Evolutionary conservation across 1,140 invertebrate genomes (phyloP).

Genomic region (Sesamia nonagrioides): DNA sequence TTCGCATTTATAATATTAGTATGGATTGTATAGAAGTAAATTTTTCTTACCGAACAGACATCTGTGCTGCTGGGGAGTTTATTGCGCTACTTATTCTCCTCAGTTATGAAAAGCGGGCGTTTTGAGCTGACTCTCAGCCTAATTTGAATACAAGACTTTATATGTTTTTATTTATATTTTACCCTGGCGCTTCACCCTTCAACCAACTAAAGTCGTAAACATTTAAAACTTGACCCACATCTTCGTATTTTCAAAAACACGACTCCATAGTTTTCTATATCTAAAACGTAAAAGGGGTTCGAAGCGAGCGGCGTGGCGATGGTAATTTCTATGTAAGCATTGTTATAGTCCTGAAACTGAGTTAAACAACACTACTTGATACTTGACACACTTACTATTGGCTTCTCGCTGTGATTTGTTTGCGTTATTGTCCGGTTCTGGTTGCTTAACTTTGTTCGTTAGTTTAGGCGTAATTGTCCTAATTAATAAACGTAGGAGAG

Average conservation of each 20-base stretch:
- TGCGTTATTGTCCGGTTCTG: neutral
- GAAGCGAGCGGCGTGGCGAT: constrained; percentile 65
- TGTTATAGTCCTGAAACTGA: constrained; percentile 61
- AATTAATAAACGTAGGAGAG: neutral
- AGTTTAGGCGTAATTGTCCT: neutral
- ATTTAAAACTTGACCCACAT: too few species aligned
- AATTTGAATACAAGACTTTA: too few species aligned
- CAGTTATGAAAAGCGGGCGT: too few species aligned
- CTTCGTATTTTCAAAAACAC: neutral
- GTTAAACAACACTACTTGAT: constrained; percentile 55
- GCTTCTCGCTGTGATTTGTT: neutral
- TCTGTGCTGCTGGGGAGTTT: too few species aligned
- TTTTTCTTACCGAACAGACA: too few species aligned
- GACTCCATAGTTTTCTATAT: constrained; percentile 58
- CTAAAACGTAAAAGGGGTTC: constrained; percentile 58
- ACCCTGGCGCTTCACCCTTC: too few species aligned
- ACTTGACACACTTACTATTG: constrained; percentile 54
- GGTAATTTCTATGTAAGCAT: constrained; percentile 84
- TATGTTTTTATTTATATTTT: too few species aligned
- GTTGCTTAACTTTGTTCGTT: neutral
- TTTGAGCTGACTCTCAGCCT: too few species aligned
- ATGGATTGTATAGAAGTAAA: too few species aligned
- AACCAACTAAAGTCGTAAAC: too few species aligned
- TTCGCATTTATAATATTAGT: too few species aligned
- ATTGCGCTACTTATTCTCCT: too few species aligned